Conservation (phyloP, 1,140 invertebrate species). For the Bombyx mandarina region DNA sequence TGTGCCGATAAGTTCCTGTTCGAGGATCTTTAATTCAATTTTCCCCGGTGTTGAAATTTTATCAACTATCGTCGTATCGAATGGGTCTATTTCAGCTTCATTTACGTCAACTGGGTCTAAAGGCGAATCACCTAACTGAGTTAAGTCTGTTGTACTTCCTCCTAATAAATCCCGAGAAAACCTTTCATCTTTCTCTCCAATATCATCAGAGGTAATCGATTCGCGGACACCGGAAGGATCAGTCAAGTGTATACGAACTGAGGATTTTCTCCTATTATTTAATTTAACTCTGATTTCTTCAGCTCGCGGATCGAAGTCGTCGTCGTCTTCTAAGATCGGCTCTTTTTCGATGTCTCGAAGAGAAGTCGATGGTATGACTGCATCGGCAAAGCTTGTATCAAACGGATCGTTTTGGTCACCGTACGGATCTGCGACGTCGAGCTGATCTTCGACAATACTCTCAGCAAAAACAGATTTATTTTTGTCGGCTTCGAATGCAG, state of each 20-base stretch:
- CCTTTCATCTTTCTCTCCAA: constrained; percentile 44
- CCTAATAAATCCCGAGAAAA: constrained; percentile 76
- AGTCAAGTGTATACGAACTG: constrained; percentile 73
- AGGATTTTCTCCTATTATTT: constrained; percentile 67
- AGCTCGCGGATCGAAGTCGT: constrained; percentile 78
- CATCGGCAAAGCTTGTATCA: constrained; percentile 87
- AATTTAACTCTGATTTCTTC: constrained; percentile 70
- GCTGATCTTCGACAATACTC: constrained; percentile 74
- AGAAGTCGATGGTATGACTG: constrained; percentile 73
- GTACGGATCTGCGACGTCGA: constrained; percentile 55
- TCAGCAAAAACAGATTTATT: constrained; percentile 88
- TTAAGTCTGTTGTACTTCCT: constrained; percentile 84
- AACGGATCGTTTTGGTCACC: constrained; percentile 80
- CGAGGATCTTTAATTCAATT: constrained; percentile 83
- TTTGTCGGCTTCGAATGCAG: constrained; percentile 80
- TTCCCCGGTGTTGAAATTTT: constrained; percentile 79
- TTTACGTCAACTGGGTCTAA: constrained; percentile 75
- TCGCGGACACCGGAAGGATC: constrained; percentile 67
- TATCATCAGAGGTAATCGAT: constrained; percentile 67
- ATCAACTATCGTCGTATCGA: constrained; percentile 81
- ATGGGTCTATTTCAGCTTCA: constrained; percentile 83
- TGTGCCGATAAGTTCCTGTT: constrained; percentile 80
- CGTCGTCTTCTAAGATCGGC: constrained; percentile 73
- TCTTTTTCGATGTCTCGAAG: constrained; percentile 74
- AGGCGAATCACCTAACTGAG: constrained; percentile 77